Conservation (phyloP, 2,888 invertebrate genomes). For the Vandiemenella viatica region DNA sequence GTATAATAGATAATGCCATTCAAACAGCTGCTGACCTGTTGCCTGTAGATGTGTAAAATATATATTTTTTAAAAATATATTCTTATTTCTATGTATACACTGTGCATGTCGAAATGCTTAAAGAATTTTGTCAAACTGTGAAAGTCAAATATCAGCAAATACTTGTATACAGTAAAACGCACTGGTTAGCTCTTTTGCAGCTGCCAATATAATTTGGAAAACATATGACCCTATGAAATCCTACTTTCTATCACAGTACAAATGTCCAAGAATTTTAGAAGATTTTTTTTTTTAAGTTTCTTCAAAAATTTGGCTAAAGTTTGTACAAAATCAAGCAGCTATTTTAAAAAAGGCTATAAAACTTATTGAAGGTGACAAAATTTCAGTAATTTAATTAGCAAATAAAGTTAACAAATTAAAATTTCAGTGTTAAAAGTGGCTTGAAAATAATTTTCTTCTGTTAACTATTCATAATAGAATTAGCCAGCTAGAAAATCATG, state of each 20-base stretch:
- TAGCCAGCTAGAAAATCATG: not conserved
- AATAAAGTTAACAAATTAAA: too few species aligned
- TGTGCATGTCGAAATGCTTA: not conserved
- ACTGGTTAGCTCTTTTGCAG: not conserved
- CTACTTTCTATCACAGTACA: not conserved
- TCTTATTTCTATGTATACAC: not conserved
- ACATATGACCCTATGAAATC: not conserved
- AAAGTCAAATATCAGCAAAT: not conserved
- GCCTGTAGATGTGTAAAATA: slow-evolving; percentile 22
- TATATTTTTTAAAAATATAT: slow-evolving; percentile 22
- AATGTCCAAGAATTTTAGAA: not conserved
- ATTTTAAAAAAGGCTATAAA: not conserved
- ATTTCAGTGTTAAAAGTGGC: not conserved
- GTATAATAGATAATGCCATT: slow-evolving; percentile 23
- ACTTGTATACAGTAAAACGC: too few species aligned
- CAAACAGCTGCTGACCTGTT: slow-evolving; percentile 22
- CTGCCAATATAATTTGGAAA: not conserved
- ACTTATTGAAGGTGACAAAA: not conserved
- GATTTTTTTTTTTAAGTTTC: not conserved
- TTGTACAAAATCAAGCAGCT: too few species aligned
- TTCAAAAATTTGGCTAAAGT: not conserved
- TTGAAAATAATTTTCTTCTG: not conserved
- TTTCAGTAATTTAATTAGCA: too few species aligned
- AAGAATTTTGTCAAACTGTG: not conserved
- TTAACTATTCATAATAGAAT: not conserved